phyloP scores from a whole-genome alignment of 2,888 invertebrate genomes.

The Ochropacha duplaris region DNA sequence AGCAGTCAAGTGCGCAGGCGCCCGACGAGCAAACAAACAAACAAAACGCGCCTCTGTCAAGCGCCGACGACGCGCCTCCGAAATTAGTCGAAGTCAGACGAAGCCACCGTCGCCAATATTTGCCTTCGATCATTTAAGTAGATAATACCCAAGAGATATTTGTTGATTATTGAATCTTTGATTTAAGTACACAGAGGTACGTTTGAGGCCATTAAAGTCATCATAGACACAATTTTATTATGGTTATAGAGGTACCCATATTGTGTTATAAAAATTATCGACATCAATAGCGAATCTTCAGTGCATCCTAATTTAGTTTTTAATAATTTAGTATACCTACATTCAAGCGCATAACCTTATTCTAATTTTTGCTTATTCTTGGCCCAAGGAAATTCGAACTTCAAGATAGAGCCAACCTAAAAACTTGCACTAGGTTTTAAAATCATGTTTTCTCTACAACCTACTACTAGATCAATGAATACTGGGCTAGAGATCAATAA shows the following conservation, averaged over 20 bases:
- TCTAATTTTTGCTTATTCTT: no score
- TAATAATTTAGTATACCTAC: no score
- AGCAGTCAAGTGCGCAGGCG: constrained; percentile 24
- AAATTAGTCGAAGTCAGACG: constrained; percentile 15
- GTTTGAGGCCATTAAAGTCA: neutral
- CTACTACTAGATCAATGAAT: no score
- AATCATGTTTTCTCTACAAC: no score
- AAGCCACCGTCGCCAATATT: constrained; percentile 2
- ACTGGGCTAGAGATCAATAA: neutral
- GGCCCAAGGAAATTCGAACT: no score
- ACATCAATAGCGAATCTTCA: no score
- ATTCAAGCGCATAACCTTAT: no score
- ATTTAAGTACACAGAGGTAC: neutral
- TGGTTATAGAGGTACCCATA: neutral
- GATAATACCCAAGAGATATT: constrained; percentile 2
- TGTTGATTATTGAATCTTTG: constrained; percentile 1
- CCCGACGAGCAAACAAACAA: constrained; percentile 29
- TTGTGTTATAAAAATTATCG: no score
- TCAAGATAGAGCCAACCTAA: no score
- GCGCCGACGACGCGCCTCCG: constrained; percentile 24
- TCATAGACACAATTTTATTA: neutral
- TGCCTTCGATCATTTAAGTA: constrained; percentile 2
- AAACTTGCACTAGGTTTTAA: no score
- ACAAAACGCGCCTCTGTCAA: constrained; percentile 20
- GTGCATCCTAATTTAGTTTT: no score